Base-by-base conservation (phyloP, 2,113 vertebrate genomes). In the Mus musculus region DNA sequence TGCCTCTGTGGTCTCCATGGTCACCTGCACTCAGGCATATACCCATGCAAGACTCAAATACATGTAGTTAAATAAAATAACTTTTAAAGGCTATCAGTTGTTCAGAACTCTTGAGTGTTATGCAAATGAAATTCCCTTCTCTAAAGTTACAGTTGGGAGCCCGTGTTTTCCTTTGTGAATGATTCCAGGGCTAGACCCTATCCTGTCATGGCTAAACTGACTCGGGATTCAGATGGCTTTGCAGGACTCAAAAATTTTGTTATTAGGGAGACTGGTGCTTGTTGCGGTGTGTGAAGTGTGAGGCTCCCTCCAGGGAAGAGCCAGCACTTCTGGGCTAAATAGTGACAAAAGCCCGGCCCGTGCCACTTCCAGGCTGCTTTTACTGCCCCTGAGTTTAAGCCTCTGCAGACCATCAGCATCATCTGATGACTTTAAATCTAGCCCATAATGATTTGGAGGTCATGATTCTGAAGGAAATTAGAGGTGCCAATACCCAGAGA, bases 331-430 rank as follows among this genome's bases (percentile, higher is more conserved):
- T 61, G 1, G 28, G 17, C 5, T 69, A 7, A 39, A 33, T 16
- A 7, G 6, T 16, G 42, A 54, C 19, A 28, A 61, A 49, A 49
- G 42, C 3, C 28, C 24, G 61, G 52, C 36, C 14, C 10, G 0
- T 20, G 39, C 36, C 75, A 67, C n/a, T 36, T 52, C 4, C 28
- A 20, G 16, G 20, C 72, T 39, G 4, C 5, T 17, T 89, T 78
- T 72, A 36, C 24, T 39, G n/a, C 14, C 9, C 9, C 0, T 1
- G 10, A 42, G 8, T 13, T 24, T 42, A 2, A 24, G 30, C 36
- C 20, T 0, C 4, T 4, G 5, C 1, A 30, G 46, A 20, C 1
- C 36, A 17, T 2, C 7, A 0, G 1, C 4, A 1, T 36, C 7
- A 1, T 1, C 36, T 13, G 39, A 20, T 0, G n/a, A 20, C 42